A percentile compares a stretch with the other conserved stretches of the same genome.
Evolutionary conservation across 2,797 vertebrate species (phyloP).

Genomic region (Cheirogaleus major): DNA sequence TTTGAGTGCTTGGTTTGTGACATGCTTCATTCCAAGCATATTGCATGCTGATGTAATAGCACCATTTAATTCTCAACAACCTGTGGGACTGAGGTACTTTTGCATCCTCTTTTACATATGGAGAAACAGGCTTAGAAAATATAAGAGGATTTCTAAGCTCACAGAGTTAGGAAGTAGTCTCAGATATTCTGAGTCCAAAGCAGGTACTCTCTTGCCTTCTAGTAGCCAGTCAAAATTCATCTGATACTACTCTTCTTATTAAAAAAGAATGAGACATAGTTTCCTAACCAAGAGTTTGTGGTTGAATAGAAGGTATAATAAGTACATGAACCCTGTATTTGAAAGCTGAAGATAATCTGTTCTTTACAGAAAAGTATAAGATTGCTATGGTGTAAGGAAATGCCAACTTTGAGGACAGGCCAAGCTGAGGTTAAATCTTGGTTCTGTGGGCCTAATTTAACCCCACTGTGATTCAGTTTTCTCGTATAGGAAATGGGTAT

Average conservation of each 20-base stretch:
- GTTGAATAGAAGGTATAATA: neutral
- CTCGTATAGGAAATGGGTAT: neutral
- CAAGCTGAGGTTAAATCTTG: neutral
- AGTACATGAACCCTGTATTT: neutral
- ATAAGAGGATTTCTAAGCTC: neutral
- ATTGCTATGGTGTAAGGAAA: neutral
- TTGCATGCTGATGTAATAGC: neutral
- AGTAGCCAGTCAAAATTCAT: neutral
- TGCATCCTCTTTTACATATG: neutral
- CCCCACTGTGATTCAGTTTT: neutral
- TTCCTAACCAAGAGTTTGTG: neutral
- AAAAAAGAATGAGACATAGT: neutral
- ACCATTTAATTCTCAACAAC: neutral
- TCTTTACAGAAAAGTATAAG: neutral
- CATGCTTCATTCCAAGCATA: neutral
- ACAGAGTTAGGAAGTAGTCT: neutral
- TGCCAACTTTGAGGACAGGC: neutral
- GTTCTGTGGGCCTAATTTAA: neutral
- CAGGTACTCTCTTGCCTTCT: neutral
- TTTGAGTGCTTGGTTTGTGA: neutral
- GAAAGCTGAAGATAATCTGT: neutral
- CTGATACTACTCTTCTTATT: neutral
- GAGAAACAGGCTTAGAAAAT: neutral
- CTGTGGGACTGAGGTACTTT: neutral
- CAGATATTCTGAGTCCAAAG: neutral